These are phyloP conservation scores for Sebastes oblongus DNA, from an alignment of 2,797 vertebrate genomes.

Conservation along the genomic window DNA sequence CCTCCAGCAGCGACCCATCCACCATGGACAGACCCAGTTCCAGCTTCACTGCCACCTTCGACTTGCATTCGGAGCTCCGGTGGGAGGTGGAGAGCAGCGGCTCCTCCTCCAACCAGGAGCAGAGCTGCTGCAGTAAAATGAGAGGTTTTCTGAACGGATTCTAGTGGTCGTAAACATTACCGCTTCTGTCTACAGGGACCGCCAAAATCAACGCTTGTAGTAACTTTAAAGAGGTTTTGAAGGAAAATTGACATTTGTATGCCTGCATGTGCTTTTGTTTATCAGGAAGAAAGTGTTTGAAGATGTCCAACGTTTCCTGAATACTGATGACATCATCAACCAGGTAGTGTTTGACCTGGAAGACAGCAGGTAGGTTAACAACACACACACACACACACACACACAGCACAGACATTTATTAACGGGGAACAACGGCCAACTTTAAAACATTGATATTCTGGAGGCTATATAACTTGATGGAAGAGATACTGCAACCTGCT, in stretches of 20 bases:
- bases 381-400: not conserved
- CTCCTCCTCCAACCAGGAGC: too few species aligned
- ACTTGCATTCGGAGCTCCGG: not conserved
- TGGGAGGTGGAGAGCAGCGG: too few species aligned
- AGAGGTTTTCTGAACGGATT: too few species aligned
- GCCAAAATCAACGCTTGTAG: not conserved
- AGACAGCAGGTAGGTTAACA: slow-evolving; percentile 79
- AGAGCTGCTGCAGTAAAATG: too few species aligned
- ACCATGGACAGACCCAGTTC: not conserved
- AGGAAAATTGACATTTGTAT: not conserved
- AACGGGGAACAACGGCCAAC: not conserved
- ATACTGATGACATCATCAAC: slow-evolving; percentile 83
- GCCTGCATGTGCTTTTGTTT: slow-evolving; percentile 4
- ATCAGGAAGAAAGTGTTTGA: slow-evolving; percentile 89
- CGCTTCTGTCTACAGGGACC: not conserved
- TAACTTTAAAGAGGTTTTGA: not conserved
- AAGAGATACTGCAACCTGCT: too few species aligned
- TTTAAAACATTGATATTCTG: too few species aligned
- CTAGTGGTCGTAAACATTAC: not conserved
- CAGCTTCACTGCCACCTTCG: not conserved
- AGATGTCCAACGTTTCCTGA: slow-evolving; percentile 86
- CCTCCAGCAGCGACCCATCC: too few species aligned
- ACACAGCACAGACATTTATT: not conserved
- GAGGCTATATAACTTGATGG: too few species aligned
- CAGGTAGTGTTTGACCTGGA: slow-evolving; percentile 90